Percentiles rank a stretch among this genome's conserved stretches.
Conservation (phyloP, 2,113 vertebrate genomes). For the Sorex araneus region DNA sequence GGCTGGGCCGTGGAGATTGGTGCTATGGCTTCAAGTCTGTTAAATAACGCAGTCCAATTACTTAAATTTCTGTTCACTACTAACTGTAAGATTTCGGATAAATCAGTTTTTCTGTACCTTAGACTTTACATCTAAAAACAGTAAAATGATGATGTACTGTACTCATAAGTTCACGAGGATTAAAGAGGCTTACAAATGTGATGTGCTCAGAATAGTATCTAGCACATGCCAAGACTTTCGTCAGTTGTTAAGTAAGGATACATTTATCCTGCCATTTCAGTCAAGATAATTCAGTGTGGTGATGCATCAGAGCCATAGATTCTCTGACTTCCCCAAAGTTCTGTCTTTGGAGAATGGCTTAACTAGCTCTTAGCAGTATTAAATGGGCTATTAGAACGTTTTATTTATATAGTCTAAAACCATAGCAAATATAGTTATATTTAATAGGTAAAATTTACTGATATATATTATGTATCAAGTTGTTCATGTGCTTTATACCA, state of each 20-base stretch:
- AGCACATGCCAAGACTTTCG: neutral
- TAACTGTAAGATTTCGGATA: constrained; percentile 2
- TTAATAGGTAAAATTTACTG: constrained; percentile 45
- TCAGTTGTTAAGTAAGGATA: neutral
- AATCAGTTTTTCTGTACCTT: neutral
- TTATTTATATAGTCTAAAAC: constrained; percentile 45
- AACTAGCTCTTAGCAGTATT: constrained; percentile 17
- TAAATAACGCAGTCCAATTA: neutral
- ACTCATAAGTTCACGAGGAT: neutral
- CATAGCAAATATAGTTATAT: constrained; percentile 22
- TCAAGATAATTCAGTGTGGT: constrained; percentile 23
- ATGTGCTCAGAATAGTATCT: neutral
- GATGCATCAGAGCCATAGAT: neutral
- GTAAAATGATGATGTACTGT: neutral
- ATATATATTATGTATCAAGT: neutral
- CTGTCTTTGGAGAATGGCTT: constrained; percentile 52
- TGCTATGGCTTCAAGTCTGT: neutral
- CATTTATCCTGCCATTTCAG: constrained; percentile 18
- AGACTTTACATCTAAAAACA: constrained; percentile 21
- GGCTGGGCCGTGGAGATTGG: neutral
- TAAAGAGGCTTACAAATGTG: constrained; percentile 20
- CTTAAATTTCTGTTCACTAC: neutral
- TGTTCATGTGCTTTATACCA: neutral
- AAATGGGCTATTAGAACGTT: constrained; percentile 30
- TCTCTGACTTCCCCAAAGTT: constrained; percentile 27